A percentile compares a stretch with the other conserved stretches of the same genome.
These are phyloP conservation scores for Drosophila murphyi DNA, from an alignment of 1,140 invertebrate genomes.

Conservation along the genomic window DNA sequence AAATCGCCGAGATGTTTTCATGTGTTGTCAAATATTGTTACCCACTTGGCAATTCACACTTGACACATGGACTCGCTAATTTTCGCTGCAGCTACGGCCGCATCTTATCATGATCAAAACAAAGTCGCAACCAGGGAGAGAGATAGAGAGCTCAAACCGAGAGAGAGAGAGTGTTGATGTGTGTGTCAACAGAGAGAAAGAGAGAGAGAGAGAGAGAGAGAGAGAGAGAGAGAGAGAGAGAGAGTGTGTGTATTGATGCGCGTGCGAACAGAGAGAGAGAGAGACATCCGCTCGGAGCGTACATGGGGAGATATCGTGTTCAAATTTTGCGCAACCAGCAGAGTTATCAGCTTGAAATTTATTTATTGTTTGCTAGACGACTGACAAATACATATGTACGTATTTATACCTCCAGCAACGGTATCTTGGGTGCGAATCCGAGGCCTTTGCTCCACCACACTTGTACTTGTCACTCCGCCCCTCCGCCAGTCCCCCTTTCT, in stretches of 20 bases:
- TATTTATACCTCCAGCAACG: constrained; percentile 31
- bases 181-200: background rate
- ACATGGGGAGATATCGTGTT: constrained; percentile 72
- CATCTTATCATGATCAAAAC: constrained; percentile 38
- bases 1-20: constrained; percentile 67
- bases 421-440: constrained; percentile 13
- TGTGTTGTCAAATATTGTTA: constrained; percentile 66
- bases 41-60: constrained; percentile 79
- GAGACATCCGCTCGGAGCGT: constrained; percentile 6
- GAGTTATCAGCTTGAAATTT: constrained; percentile 77
- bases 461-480: background rate
- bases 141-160: constrained; percentile 1
- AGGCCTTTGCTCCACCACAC: constrained; percentile 15
- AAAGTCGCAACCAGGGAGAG: background rate
- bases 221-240: constrained; percentile 4
- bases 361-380: constrained; percentile 63
- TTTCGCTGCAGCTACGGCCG: constrained; percentile 55
- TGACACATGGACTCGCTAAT: constrained; percentile 76
- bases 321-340: constrained; percentile 73
- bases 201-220: constrained; percentile 10
- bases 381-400: background rate
- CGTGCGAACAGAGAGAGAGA: constrained; percentile 3
- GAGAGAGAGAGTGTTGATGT: background rate
- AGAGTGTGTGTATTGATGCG: constrained; percentile 9
- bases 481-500: background rate